Conservation (phyloP, 2,113 vertebrate species). For the Grammomys surdaster region DNA sequence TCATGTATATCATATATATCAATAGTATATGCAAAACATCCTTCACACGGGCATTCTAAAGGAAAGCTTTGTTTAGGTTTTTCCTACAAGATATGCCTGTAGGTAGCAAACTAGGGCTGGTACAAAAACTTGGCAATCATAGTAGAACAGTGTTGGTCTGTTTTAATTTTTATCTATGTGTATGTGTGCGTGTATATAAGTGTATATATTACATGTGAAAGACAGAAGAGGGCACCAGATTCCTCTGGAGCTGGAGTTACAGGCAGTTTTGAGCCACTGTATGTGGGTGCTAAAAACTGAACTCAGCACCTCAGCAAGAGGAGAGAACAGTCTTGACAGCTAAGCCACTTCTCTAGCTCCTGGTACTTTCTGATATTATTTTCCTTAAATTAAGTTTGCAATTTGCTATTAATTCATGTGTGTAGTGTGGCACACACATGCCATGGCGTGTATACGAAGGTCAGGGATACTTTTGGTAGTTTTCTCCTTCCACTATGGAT, state of each 20-base stretch:
- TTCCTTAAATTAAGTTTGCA: no score
- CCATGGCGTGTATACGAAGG: background rate
- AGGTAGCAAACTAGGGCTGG: background rate
- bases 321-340: no score
- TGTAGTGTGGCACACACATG: background rate
- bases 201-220: background rate
- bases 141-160: background rate
- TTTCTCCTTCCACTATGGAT: background rate
- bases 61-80: constrained; percentile 1
- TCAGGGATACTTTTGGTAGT: background rate
- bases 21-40: background rate
- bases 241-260: background rate
- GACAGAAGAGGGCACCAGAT: background rate
- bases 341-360: no score
- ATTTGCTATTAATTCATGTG: background rate
- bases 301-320: background rate
- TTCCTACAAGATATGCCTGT: background rate
- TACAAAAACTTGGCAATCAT: background rate
- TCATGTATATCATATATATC: background rate
- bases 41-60: background rate
- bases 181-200: background rate
- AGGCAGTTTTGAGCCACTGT: background rate
- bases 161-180: background rate
- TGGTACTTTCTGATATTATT: background rate
- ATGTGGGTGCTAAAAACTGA: no score